A percentile compares a stretch with the other conserved stretches of the same genome.
Evolutionary conservation across 2,113 vertebrate species (phyloP).

Genomic region (Motacilla tschutschensis): DNA sequence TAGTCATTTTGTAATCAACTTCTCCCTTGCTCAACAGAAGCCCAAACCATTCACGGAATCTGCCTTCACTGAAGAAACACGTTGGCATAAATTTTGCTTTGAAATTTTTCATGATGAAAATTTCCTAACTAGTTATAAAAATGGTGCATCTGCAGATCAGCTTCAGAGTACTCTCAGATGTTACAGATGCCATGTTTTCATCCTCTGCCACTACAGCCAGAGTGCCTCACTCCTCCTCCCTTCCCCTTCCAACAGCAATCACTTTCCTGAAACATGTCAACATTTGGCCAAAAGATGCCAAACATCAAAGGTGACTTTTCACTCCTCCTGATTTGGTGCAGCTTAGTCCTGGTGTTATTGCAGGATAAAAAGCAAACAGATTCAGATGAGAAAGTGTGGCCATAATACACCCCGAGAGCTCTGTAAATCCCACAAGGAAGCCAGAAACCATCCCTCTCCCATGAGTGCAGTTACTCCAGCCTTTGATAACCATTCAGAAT

Average conservation of each 20-base stretch:
- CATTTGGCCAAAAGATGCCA: fast-evolving
- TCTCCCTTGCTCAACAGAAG: slow-evolving; percentile 22
- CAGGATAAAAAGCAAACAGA: background rate
- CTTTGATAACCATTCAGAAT: background rate
- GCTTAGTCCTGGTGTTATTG: background rate
- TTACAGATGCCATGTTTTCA: background rate
- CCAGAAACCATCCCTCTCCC: background rate
- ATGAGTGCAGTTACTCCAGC: background rate
- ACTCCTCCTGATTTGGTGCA: background rate
- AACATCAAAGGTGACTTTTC: background rate
- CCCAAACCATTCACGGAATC: background rate
- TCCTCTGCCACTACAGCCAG: background rate
- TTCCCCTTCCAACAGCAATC: background rate
- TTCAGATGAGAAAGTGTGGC: background rate
- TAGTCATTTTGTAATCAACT: slow-evolving; percentile 17
- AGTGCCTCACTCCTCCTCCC: background rate
- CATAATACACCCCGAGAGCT: background rate
- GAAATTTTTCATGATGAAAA: background rate
- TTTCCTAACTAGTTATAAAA: background rate
- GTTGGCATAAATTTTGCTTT: background rate
- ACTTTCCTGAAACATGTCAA: background rate
- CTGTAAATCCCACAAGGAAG: background rate
- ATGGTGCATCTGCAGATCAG: background rate
- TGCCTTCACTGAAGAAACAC: background rate
- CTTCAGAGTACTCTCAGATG: background rate